A percentile compares a stretch with the other conserved stretches of the same genome.
These are phyloP conservation scores for Aurelia sp. DNA, from an alignment of 30 jellyfish, hydroid and myxozoan genomes.

Conservation along the genomic window DNA sequence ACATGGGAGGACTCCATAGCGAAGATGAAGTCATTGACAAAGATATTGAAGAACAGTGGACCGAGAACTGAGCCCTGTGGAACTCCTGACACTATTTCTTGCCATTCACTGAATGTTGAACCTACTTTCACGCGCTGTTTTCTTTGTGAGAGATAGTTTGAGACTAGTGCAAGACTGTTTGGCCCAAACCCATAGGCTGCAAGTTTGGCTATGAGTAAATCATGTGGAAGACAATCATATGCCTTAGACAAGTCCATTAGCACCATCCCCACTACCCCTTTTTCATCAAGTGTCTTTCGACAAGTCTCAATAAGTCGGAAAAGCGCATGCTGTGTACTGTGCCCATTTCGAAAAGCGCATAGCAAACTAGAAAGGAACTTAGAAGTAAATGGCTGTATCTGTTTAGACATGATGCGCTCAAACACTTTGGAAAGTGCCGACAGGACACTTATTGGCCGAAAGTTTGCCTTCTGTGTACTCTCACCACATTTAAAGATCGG, in stretches of 20 bases:
- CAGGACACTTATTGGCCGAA: conserved; percentile 50
- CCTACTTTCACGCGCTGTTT: conserved; percentile 45
- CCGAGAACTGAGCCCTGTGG: conserved; percentile 66
- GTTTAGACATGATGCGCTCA: conserved; percentile 33
- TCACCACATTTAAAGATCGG: conserved; percentile 17
- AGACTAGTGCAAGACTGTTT: conserved; percentile 4
- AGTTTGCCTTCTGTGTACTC: conserved; percentile 14
- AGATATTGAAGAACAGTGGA: conserved; percentile 46
- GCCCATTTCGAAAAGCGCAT: conserved; percentile 5
- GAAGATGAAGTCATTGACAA: conserved; percentile 41
- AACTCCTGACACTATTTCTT: conserved; percentile 34
- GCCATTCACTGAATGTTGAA: conserved; percentile 42
- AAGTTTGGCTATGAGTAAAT: conserved; percentile 33
- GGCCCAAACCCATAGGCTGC: conserved; percentile 44
- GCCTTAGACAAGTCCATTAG: conserved; percentile 56
- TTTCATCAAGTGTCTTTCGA: background rate
- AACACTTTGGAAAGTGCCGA: conserved; percentile 30
- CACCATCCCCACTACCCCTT: conserved; percentile 47
- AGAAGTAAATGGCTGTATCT: conserved; percentile 20
- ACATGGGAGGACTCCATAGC: conserved; percentile 17
- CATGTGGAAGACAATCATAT: conserved; percentile 2
- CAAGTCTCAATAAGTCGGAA: conserved; percentile 11
- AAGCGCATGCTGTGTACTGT: conserved; percentile 37
- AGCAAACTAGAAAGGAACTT: conserved; percentile 26
- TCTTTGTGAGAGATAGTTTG: conserved; percentile 48